Conservation (phyloP, 2,888 invertebrate species). For the Erebia palarica region DNA sequence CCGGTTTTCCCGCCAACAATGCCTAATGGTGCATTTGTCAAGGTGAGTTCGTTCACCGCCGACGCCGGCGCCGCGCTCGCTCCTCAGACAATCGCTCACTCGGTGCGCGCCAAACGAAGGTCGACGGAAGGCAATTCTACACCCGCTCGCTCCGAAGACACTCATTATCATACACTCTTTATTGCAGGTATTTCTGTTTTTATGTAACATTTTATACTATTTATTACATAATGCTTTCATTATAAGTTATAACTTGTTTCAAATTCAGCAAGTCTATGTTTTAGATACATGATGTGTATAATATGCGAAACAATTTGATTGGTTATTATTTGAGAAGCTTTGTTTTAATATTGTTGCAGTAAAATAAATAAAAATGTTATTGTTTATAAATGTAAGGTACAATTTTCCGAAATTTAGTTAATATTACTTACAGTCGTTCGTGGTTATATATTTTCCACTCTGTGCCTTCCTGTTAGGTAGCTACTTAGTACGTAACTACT, state of each 20-base stretch:
- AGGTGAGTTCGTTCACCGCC: constrained; percentile 82
- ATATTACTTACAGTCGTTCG: too few species aligned
- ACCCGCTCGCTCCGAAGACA: constrained; percentile 61
- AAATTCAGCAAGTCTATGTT: neutral
- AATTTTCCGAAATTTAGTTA: too few species aligned
- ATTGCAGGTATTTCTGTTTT: constrained; percentile 65
- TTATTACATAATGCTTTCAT: constrained; percentile 2
- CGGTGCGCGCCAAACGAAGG: constrained; percentile 72
- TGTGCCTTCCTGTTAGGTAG: too few species aligned
- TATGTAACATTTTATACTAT: constrained; percentile 41
- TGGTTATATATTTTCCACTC: too few species aligned
- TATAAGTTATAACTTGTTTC: neutral
- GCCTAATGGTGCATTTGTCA: constrained; percentile 83
- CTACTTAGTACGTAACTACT: too few species aligned
- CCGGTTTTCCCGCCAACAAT: constrained; percentile 83
- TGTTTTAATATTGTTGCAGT: too few species aligned
- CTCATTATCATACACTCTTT: constrained; percentile 65
- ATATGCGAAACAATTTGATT: too few species aligned
- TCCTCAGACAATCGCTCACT: constrained; percentile 67
- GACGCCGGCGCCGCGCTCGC: constrained; percentile 65
- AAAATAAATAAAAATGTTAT: too few species aligned
- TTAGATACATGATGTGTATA: too few species aligned
- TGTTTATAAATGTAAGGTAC: too few species aligned
- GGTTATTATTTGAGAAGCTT: too few species aligned
- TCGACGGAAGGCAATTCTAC: constrained; percentile 66